phyloP scores from a whole-genome alignment of 2,113 vertebrate genomes.

The Thunnus thynnus region DNA sequence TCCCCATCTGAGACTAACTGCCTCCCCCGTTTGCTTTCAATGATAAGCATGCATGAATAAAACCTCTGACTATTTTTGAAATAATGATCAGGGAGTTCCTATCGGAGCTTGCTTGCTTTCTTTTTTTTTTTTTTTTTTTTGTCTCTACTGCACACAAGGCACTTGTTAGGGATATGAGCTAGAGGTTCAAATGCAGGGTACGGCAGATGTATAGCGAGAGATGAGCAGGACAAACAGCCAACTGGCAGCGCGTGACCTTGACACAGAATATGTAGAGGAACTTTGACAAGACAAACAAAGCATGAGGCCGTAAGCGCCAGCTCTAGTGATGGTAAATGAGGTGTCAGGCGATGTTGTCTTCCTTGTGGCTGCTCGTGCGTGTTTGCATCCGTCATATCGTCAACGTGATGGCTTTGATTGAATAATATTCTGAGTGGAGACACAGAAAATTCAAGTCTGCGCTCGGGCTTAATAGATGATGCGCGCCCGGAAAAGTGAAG shows the following conservation, averaged over 20 bases:
- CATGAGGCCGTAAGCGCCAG: slow-evolving; percentile 63
- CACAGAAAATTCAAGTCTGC: slow-evolving; percentile 34
- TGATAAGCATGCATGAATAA: slow-evolving; percentile 65
- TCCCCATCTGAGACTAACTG: slow-evolving; percentile 55
- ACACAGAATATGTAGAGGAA: slow-evolving; percentile 68
- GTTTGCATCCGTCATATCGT: slow-evolving; percentile 67
- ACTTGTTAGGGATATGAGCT: slow-evolving; percentile 56
- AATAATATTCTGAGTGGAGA: slow-evolving; percentile 53
- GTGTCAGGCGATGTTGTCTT: slow-evolving; percentile 73
- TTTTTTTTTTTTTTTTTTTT: background rate
- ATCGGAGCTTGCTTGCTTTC: slow-evolving; percentile 21
- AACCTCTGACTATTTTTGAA: slow-evolving; percentile 59
- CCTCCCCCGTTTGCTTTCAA: slow-evolving; percentile 54
- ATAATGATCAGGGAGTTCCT: slow-evolving; percentile 62
- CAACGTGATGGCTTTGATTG: slow-evolving; percentile 75
- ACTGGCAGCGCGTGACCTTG: slow-evolving; percentile 76
- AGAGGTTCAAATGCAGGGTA: slow-evolving; percentile 42
- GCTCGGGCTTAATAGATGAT: slow-evolving; percentile 51
- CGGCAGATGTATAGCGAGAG: slow-evolving; percentile 51
- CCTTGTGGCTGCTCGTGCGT: slow-evolving; percentile 69
- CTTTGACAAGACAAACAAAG: slow-evolving; percentile 80
- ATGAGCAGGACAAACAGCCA: slow-evolving; percentile 63
- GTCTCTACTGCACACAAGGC: slow-evolving; percentile 22
- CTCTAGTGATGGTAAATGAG: slow-evolving; percentile 68
- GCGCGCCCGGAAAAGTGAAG: slow-evolving; percentile 7